Conservation (phyloP, 2,888 invertebrate genomes). For the Julus scandinavius region DNA sequence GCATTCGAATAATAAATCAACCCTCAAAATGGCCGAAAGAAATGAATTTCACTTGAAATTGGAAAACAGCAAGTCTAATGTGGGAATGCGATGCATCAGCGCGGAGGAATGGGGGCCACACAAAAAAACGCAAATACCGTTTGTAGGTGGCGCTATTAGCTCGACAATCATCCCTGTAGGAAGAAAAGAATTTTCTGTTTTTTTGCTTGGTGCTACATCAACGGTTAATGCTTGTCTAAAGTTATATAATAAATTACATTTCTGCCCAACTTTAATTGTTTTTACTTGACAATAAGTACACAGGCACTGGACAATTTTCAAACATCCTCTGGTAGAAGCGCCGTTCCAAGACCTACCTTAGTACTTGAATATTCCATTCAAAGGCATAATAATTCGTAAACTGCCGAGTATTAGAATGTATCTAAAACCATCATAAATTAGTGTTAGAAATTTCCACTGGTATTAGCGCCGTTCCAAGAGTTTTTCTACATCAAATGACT, state of each 20-base stretch:
- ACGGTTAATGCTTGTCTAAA: not conserved
- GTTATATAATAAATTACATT: not conserved
- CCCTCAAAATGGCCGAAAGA: not conserved
- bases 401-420: no score
- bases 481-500: no score
- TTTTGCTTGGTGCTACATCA: not conserved
- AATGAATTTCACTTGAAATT: constrained; percentile 32
- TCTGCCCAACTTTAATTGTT: not conserved
- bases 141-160: not conserved
- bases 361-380: no score
- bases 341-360: not conserved
- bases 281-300: not conserved
- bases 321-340: not conserved
- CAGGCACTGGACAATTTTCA: not conserved
- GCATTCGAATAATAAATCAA: constrained; percentile 23
- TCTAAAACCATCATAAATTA: no score
- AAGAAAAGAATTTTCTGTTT: not conserved
- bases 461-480: no score
- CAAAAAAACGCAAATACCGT: not conserved
- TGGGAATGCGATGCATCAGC: constrained; percentile 43
- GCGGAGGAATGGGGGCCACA: not conserved
- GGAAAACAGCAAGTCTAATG: not conserved
- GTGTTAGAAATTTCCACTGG: no score
- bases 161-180: not conserved
- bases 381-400: no score